phyloP scores from a whole-genome alignment of 2,113 vertebrate genomes.

The Lampris megalopsis region DNA sequence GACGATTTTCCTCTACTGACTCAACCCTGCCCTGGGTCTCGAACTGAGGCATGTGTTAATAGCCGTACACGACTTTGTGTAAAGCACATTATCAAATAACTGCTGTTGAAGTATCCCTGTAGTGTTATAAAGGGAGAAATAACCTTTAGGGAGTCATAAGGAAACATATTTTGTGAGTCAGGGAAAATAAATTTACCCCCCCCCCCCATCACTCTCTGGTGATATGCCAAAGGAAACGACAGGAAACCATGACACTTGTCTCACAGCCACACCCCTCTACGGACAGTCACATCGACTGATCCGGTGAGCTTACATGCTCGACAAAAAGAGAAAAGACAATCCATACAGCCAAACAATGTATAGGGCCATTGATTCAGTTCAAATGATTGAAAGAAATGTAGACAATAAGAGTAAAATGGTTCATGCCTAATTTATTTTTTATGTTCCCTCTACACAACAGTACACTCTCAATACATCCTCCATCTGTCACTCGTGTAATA shows the following conservation, averaged over 20 bases:
- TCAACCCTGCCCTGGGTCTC: conserved; percentile 58
- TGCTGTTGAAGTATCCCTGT: conserved; percentile 45
- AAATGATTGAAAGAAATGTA: conserved; percentile 13
- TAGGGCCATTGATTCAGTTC: conserved; percentile 39
- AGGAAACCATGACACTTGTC: conserved; percentile 56
- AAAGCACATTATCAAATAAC: conserved; percentile 52
- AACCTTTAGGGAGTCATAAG: conserved; percentile 52
- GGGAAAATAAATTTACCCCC: conserved; percentile 59
- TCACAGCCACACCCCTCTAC: conserved; percentile 8
- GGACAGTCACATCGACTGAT: conserved; percentile 23
- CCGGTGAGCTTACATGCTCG: conserved; percentile 41
- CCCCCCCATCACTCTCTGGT: conserved; percentile 58
- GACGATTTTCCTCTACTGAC: conserved; percentile 52
- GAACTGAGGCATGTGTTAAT: conserved; percentile 59
- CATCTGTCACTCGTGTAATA: conserved; percentile 51
- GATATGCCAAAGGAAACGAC: conserved; percentile 70
- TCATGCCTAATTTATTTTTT: conserved; percentile 25
- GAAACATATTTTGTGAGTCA: conserved; percentile 56
- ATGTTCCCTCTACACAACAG: conserved; percentile 30
- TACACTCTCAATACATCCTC: conserved; percentile 12
- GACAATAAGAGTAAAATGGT: conserved; percentile 33
- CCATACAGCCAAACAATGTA: conserved; percentile 58
- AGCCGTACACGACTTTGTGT: conserved; percentile 54
- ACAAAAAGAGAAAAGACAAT: conserved; percentile 2
- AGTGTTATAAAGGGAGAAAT: conserved; percentile 36